These are phyloP conservation scores for Perca schrenkii DNA, from an alignment of 2,113 vertebrate species.

Conservation along the genomic window DNA sequence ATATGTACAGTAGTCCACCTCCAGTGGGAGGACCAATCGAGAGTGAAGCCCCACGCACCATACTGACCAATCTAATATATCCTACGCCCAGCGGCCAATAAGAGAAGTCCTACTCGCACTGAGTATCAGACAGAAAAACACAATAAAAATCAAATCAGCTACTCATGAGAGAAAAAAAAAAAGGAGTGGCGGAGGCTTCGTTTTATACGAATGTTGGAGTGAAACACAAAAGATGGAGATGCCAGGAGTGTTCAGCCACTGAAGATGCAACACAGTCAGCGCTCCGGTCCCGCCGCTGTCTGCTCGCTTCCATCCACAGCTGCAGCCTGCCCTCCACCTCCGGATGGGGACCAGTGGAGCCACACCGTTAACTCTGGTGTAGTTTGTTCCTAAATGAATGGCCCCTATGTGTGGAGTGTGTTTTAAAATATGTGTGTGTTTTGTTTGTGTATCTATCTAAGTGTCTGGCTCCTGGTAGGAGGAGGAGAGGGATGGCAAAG, in stretches of 20 bases:
- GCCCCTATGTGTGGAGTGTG: conserved; percentile 57
- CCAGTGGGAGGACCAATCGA: conserved; percentile 74
- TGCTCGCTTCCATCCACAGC: conserved; percentile 20
- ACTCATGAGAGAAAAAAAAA: conserved; percentile 66
- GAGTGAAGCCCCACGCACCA: conserved; percentile 47
- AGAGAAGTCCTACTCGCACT: conserved; percentile 62
- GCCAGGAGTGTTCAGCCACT: conserved; percentile 84
- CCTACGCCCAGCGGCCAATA: conserved; percentile 59
- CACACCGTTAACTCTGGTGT: conserved; percentile 31
- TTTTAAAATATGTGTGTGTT: conserved; percentile 32
- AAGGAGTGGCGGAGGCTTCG: conserved; percentile 57
- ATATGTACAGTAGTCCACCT: conserved; percentile 92
- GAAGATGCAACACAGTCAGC: conserved; percentile 56
- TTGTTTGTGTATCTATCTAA: conserved; percentile 59
- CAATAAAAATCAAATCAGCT: conserved; percentile 66
- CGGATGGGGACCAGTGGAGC: conserved; percentile 30
- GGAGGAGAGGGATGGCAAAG: conserved; percentile 47
- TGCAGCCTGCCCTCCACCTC: conserved; percentile 17
- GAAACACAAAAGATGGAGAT: conserved; percentile 67
- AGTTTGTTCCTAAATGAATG: conserved; percentile 36
- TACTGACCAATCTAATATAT: conserved; percentile 49
- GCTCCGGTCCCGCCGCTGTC: conserved; percentile 27
- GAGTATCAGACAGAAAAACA: conserved; percentile 68
- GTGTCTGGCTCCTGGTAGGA: conserved; percentile 68
- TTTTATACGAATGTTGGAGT: conserved; percentile 65